phyloP scores from a whole-genome alignment of 1,140 invertebrate genomes.

The Whitmania pigra region DNA sequence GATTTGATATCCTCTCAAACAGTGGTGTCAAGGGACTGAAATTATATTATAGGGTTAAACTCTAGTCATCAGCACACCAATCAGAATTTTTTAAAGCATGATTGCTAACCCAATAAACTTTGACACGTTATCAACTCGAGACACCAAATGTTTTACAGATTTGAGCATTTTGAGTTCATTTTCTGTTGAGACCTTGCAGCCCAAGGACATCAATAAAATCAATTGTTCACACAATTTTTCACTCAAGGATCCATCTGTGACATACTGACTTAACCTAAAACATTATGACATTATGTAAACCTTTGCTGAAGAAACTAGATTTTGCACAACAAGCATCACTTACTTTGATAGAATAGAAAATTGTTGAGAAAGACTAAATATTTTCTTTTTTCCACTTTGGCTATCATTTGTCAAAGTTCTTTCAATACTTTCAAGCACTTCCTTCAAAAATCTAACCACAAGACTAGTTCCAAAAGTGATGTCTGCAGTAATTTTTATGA shows the following conservation, averaged over 20 bases:
- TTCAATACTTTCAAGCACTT: not conserved
- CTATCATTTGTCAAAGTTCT: not conserved
- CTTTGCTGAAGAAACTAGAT: not conserved
- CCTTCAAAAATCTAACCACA: not conserved
- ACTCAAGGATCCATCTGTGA: not conserved
- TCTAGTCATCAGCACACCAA: too few relatives aligned
- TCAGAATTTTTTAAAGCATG: too few relatives aligned
- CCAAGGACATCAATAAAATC: slow-evolving; percentile 1
- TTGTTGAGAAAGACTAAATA: not conserved
- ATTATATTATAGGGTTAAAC: not conserved
- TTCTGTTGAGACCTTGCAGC: not conserved
- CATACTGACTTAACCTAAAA: slow-evolving; percentile 7
- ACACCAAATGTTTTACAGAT: slow-evolving; percentile 4
- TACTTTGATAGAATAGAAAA: slow-evolving; percentile 9
- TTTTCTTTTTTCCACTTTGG: not conserved
- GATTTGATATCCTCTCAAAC: not conserved
- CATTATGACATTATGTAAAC: not conserved
- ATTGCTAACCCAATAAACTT: not conserved
- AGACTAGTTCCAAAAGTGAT: not conserved
- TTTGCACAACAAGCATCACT: not conserved
- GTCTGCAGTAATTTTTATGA: not conserved
- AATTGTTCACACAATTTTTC: not conserved
- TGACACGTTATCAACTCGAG: not conserved
- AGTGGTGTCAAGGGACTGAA: slow-evolving; percentile 11
- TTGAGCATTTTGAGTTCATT: not conserved